A percentile compares a stretch with the other conserved stretches of the same genome.
phyloP scores from a whole-genome alignment of 2,797 vertebrate species.

The Pelodytes ibericus region DNA sequence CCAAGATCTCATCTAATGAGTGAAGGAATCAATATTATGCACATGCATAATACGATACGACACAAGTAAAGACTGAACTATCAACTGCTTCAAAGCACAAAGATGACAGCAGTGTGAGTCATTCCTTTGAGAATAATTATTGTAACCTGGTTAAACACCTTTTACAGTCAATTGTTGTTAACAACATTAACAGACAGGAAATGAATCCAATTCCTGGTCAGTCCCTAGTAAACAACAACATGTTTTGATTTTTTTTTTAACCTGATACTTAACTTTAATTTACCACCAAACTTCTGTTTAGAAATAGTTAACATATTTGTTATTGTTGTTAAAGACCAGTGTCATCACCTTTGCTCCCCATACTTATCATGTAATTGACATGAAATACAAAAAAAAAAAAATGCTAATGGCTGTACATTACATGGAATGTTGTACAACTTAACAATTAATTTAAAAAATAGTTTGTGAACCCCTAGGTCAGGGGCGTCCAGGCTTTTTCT shows the following conservation, averaged over 20 bases:
- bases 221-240: background rate
- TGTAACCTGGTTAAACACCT: conserved; percentile 3
- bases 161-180: conserved; percentile 10
- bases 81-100: conserved; percentile 11
- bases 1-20: background rate
- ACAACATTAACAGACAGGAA: conserved; percentile 2
- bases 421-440: too few species aligned
- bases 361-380: too few species aligned
- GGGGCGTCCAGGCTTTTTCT: too few species aligned
- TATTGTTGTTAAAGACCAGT: background rate
- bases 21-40: background rate
- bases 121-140: conserved; percentile 26
- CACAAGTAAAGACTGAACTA: conserved; percentile 3
- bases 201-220: background rate
- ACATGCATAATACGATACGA: background rate
- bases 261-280: background rate
- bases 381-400: too few species aligned
- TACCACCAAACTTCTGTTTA: background rate
- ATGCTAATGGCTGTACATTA: too few species aligned
- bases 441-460: too few species aligned
- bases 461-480: too few species aligned
- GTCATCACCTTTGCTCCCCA: too few species aligned
- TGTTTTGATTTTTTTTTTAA: background rate
- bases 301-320: background rate
- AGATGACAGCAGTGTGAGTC: conserved; percentile 13